Evolutionary conservation across 2,888 invertebrate species (phyloP).

Genomic region (Griposia aprilina): DNA sequence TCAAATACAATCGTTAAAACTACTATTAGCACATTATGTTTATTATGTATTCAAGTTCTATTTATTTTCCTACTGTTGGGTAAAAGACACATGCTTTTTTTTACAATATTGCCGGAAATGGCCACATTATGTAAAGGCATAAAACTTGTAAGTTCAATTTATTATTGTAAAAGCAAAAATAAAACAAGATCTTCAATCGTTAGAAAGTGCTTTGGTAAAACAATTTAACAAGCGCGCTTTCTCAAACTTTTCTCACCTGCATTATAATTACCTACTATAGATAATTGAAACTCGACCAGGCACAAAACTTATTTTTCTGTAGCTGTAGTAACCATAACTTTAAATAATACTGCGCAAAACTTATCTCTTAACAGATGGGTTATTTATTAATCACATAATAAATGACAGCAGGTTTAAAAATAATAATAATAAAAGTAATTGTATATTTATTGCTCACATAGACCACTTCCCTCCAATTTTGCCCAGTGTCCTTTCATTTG

Average conservation of each 20-base stretch:
- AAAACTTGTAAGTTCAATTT: neutral
- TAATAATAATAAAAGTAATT: no score
- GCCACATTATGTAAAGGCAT: neutral
- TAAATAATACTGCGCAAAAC: neutral
- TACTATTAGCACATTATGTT: neutral
- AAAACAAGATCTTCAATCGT: neutral
- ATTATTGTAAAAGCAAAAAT: no score
- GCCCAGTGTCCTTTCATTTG: slow-evolving; percentile 16
- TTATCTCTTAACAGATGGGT: neutral
- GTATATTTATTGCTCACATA: neutral
- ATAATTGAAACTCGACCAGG: neutral
- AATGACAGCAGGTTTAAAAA: no score
- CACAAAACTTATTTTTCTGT: no score
- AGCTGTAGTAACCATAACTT: neutral
- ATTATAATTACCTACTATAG: neutral
- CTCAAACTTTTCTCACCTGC: neutral
- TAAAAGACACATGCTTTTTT: neutral
- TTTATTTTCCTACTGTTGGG: neutral
- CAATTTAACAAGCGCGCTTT: neutral
- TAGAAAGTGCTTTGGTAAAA: neutral
- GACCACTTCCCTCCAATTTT: neutral
- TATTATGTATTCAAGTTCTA: no score
- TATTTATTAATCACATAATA: neutral
- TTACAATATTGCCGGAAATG: neutral
- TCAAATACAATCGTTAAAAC: neutral